Base-by-base conservation (phyloP, 2,797 vertebrate species). In the Dicrostonyx torquatus region DNA sequence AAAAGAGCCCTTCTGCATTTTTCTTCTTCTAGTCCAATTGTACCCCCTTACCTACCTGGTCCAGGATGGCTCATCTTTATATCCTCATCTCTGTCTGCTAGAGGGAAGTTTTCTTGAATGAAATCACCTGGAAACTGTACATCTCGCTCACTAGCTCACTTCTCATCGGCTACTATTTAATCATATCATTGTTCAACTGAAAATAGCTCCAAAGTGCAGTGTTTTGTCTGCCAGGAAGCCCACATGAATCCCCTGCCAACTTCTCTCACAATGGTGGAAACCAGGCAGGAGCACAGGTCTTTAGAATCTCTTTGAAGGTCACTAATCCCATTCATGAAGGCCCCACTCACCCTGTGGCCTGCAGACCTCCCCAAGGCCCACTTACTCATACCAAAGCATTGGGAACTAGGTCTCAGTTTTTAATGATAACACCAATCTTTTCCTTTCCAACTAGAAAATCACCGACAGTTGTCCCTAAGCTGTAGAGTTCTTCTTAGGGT, bases 381-480 rank as follows among this genome's bases (percentile, higher is more conserved):
- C 29, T 40, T 79, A 26, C 53, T 53, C 15, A 62, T 43, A 13
- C 34, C 48, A 24, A 53, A 18, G 12, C 20, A 24, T 31, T 40
- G 55, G 29, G 29, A 37, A 24, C 55, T 80, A 80, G 11, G 48
- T 91, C 55, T 87, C 55, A 75, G 45, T 2, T 24, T n/a, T 31
- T 79, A 20, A 87, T 55, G 17, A 66, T 5, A 72, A 58, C 29
- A 72, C 5, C 13, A 62, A 3, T 76, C 34, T 55, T 64, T 55
- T 87, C 92, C 73, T 64, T 64, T 93, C 89, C 90, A 77, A 0
- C 88, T 92, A 96, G 91, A 95, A 97, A 73, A 96, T 90, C 95
- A 96, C 89, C 82, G 96, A 34, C 50, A 70, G 78, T 82, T 10
- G 2, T 87, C 96, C 82, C 97, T 89, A 94, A 85, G 34, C 7